Evolutionary conservation across 2,888 invertebrate species (phyloP).

Genomic region (Ganaspis brasiliensis): DNA sequence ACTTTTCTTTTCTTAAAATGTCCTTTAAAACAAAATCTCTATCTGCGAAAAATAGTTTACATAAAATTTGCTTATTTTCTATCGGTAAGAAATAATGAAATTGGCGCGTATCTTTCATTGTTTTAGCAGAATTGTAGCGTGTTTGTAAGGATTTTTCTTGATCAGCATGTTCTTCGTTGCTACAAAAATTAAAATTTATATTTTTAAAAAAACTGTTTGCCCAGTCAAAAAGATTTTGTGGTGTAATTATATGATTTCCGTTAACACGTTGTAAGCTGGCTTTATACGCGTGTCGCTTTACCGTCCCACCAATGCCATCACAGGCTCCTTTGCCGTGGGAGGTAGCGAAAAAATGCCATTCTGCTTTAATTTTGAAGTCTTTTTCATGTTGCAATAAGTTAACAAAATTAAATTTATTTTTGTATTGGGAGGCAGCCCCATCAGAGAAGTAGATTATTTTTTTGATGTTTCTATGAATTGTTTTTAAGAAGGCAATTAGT

Average conservation of each 20-base stretch:
- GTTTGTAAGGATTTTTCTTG: conserved; percentile 1
- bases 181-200: conserved; percentile 24
- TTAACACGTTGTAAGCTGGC: conserved; percentile 31
- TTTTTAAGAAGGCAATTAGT: background rate
- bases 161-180: background rate
- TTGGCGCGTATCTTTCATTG: conserved; percentile 31
- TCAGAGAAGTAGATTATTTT: conserved; percentile 37
- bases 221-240: conserved; percentile 9
- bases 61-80: conserved; percentile 3
- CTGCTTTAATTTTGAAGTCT: conserved; percentile 41
- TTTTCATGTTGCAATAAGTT: conserved; percentile 41
- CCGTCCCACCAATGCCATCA: conserved; percentile 47
- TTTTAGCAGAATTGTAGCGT: background rate
- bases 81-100: conserved; percentile 30
- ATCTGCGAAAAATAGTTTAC: conserved; percentile 28
- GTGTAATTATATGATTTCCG: background rate
- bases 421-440: conserved; percentile 46
- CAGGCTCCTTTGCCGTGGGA: conserved; percentile 50
- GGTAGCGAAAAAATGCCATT: conserved; percentile 48
- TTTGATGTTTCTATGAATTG: background rate
- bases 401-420: conserved; percentile 44
- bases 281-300: conserved; percentile 38
- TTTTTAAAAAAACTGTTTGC: conserved; percentile 25
- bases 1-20: too few species aligned
- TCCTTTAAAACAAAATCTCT: too few species aligned